Conservation (phyloP, 1,140 invertebrate genomes). For the Atta cephalotes region DNA sequence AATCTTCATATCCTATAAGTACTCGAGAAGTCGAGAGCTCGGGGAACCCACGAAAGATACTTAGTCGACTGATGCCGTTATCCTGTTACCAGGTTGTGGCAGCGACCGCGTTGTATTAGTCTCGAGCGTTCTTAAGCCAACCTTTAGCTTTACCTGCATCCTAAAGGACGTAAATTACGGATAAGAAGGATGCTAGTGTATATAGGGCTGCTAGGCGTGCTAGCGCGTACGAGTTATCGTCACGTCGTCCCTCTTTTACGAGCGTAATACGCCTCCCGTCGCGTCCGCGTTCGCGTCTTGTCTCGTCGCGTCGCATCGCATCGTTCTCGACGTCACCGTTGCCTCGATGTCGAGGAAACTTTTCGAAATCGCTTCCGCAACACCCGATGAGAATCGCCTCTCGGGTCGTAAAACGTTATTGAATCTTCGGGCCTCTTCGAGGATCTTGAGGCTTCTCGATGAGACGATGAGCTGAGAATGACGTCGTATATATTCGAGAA, state of each 20-base stretch:
- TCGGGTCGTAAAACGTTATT: slow-evolving; percentile 58
- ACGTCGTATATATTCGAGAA: neutral
- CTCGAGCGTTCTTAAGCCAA: slow-evolving; percentile 61
- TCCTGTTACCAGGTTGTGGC: slow-evolving; percentile 62
- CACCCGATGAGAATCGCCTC: slow-evolving; percentile 38
- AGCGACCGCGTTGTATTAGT: slow-evolving; percentile 58
- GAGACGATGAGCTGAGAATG: slow-evolving; percentile 40
- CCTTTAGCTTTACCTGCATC: slow-evolving; percentile 29
- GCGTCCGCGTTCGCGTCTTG: neutral
- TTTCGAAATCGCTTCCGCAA: slow-evolving; percentile 45
- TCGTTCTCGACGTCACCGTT: neutral
- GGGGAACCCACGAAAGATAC: slow-evolving; percentile 55
- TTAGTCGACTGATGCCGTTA: slow-evolving; percentile 63
- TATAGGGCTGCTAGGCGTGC: slow-evolving; percentile 5
- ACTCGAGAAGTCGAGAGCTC: slow-evolving; percentile 49
- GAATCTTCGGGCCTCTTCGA: slow-evolving; percentile 51
- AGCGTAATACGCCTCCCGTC: slow-evolving; percentile 17
- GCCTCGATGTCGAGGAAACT: slow-evolving; percentile 32
- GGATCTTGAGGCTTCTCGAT: neutral
- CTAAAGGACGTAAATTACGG: slow-evolving; percentile 65
- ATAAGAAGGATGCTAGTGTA: slow-evolving; percentile 22
- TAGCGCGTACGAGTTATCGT: slow-evolving; percentile 37
- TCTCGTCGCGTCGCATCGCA: neutral
- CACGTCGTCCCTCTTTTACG: slow-evolving; percentile 43
- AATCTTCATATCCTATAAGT: slow-evolving; percentile 72